Percentiles rank a stretch among this genome's conserved stretches.
These are phyloP conservation scores for Talpa occidentalis DNA, from an alignment of 2,113 vertebrate genomes.

Conservation along the genomic window DNA sequence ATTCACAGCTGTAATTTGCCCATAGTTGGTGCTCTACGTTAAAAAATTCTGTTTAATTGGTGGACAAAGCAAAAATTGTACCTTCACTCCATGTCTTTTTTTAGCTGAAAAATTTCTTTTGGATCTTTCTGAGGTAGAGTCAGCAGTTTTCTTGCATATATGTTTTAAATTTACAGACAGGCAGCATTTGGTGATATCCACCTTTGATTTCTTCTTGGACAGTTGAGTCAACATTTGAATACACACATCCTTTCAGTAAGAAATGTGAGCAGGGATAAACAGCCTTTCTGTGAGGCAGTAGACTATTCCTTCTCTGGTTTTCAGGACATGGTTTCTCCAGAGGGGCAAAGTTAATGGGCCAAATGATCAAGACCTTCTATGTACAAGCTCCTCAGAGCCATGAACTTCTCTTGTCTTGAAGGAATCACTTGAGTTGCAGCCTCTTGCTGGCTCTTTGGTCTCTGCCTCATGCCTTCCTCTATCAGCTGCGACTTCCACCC, in stretches of 20 bases:
- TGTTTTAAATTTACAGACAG: background rate
- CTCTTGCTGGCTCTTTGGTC: background rate
- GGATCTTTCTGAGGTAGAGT: background rate
- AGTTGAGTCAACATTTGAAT: constrained; percentile 82
- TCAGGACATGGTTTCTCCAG: background rate
- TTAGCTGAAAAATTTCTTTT: background rate
- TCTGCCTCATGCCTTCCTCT: too few species aligned
- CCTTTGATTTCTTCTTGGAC: constrained; percentile 69
- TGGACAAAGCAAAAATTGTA: background rate
- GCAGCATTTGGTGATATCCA: background rate
- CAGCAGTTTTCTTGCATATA: background rate
- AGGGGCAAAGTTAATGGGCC: background rate
- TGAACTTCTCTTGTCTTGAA: background rate
- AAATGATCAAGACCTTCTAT: constrained; percentile 55
- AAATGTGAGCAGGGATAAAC: constrained; percentile 72
- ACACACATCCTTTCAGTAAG: constrained; percentile 79
- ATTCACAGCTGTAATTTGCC: background rate
- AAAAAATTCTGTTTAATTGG: background rate
- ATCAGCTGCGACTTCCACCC: background rate
- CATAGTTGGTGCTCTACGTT: background rate
- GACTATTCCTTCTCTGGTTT: constrained; percentile 8
- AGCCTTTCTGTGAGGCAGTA: background rate
- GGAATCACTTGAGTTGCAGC: background rate
- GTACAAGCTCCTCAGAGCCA: background rate
- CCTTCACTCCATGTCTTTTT: background rate